Evolutionary conservation across 64 coral and sea anemone genomes (phyloP), one percentile per base, ranked within the genome.

Genomic region (Catalaphyllia jardinei): DNA sequence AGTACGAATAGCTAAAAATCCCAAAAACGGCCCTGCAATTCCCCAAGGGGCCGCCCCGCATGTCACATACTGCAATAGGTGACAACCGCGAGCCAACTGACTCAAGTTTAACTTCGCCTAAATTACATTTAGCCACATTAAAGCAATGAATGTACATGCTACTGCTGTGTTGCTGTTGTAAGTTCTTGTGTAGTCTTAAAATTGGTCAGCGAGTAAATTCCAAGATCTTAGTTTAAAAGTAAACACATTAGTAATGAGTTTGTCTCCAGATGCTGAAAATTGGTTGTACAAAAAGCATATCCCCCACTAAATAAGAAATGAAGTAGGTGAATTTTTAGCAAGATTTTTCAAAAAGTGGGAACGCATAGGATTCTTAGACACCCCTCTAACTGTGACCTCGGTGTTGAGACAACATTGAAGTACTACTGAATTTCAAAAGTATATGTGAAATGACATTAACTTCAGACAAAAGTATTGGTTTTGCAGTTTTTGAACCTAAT

Each of bases 341-440:
- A 62, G 0, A 15, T 62, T 62, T 62, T 62, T 62, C 15, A 62
- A 62, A 55, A 79, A 33, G 73, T 75, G 73, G 73, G 73, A 49
- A 33, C 3, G 30, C 17, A 75, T 39, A 75, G 73, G 24, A 75
- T 75, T 62, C 60, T 15, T 62, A 15, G 60, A 62, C 60, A 62
- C 15, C 60, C 60, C 60, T 62, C 60, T 62, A 49, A 76, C 38
- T 77, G 74, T 52, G 42, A 52, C 74, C 74, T 77, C 31, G 24
- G 42, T 7, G 74, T 77, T 18, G 39, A 50, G 74, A 77, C 39
- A 77, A 77, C 74, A 77, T 51, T 77, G 39, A 42, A 46, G 74
- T 50, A 51, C 42, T 77, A 77, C 74, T 51, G 38, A 77, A 77
- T 77, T 77, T 77, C 2, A 77, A 77, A 77, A 77, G 42, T 77